Percentiles rank a stretch among this genome's conserved stretches.
Evolutionary conservation across 2,113 vertebrate species (phyloP).

Genomic region (Aythya baeri): DNA sequence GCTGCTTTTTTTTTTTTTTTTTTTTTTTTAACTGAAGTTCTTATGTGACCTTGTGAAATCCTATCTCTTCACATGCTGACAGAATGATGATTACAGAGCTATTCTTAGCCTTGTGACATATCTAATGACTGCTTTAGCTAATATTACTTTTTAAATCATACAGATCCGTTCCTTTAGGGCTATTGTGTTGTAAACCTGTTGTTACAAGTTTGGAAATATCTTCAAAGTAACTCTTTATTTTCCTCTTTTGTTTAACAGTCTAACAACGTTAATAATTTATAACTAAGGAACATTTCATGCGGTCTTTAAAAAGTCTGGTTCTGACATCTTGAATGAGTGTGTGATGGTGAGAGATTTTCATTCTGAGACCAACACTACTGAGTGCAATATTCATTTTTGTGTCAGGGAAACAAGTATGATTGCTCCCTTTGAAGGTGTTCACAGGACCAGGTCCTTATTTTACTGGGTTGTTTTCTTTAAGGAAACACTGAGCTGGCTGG

Average conservation of each 20-base stretch:
- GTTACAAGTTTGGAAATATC: neutral
- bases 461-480: neutral
- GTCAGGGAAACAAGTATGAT: neutral
- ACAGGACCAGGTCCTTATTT: neutral
- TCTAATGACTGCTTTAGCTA: neutral
- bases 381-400: neutral
- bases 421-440: neutral
- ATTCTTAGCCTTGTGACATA: constrained; percentile 14
- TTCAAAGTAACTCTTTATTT: neutral
- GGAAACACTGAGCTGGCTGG: neutral
- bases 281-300: neutral
- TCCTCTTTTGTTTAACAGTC: neutral
- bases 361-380: neutral
- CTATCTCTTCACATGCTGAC: neutral
- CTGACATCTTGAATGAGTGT: neutral
- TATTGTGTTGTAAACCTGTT: neutral
- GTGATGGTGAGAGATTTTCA: neutral
- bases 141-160: neutral
- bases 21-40: neutral
- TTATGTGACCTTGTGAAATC: constrained; percentile 27
- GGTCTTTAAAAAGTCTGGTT: neutral
- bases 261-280: neutral
- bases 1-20: neutral
- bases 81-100: neutral
- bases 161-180: neutral